Percentiles rank a stretch among this genome's conserved stretches.
phyloP scores from a whole-genome alignment of 2,113 vertebrate species.

The Vidua macroura region DNA sequence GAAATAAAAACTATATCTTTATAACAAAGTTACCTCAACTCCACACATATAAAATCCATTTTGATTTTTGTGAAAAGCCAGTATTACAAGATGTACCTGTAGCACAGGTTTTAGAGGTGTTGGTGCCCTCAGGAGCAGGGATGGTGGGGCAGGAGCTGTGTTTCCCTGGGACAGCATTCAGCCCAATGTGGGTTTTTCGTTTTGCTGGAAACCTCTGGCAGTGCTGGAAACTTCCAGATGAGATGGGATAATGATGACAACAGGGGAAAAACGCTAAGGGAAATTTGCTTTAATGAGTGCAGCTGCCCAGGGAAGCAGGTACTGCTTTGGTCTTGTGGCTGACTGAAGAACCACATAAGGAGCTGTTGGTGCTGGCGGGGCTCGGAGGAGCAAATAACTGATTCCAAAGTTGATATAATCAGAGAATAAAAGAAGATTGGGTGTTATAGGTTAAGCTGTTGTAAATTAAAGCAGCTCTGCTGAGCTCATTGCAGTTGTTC shows the following conservation, averaged over 20 bases:
- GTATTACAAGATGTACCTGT: not conserved
- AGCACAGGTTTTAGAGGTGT: not conserved
- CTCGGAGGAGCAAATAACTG: not conserved
- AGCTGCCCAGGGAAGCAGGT: not conserved
- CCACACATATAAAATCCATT: not conserved
- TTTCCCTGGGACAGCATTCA: not conserved
- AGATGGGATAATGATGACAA: not conserved
- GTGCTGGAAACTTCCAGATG: not conserved
- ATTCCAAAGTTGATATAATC: conserved; percentile 16
- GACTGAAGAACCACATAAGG: not conserved
- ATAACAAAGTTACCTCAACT: not conserved
- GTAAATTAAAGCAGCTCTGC: conserved; percentile 12
- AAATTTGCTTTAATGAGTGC: not conserved
- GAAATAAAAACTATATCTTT: not conserved
- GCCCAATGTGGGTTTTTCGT: fast-evolving
- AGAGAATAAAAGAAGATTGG: conserved; percentile 10
- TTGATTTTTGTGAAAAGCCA: not conserved
- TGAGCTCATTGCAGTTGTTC: not conserved
- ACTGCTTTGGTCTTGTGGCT: not conserved
- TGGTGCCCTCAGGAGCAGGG: not conserved
- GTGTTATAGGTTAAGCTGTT: conserved; percentile 30
- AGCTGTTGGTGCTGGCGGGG: not conserved
- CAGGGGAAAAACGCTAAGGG: not conserved
- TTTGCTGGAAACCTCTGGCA: not conserved
- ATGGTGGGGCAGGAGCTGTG: not conserved